These are phyloP conservation scores for Psylliodes chrysocephalus DNA, from an alignment of 2,888 invertebrate species.

Conservation along the genomic window DNA sequence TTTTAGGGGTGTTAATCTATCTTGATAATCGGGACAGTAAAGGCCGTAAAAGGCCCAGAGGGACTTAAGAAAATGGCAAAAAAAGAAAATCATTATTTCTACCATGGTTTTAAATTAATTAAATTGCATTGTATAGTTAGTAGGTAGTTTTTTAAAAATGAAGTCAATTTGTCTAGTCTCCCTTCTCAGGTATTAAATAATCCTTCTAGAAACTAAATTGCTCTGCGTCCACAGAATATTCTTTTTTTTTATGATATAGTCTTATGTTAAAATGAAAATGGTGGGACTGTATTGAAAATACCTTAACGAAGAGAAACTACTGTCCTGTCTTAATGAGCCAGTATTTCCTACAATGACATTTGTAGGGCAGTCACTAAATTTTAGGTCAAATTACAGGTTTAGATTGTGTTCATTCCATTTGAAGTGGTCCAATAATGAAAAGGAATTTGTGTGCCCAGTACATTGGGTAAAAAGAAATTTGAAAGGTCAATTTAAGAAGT, in stretches of 20 bases:
- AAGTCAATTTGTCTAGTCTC: slow-evolving; percentile 3
- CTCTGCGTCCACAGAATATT: background rate
- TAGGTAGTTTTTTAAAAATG: background rate
- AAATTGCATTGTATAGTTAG: too few species aligned
- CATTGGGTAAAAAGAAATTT: too few species aligned
- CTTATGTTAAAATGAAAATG: slow-evolving; percentile 16
- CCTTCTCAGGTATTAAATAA: slow-evolving; percentile 1
- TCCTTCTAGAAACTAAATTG: background rate
- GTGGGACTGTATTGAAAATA: slow-evolving; percentile 33
- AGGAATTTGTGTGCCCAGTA: too few species aligned
- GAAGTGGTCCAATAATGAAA: too few species aligned
- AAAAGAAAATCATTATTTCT: too few species aligned
- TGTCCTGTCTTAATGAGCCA: slow-evolving; percentile 58
- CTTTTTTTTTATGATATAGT: slow-evolving; percentile 1
- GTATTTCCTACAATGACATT: slow-evolving; percentile 62
- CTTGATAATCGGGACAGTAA: too few species aligned
- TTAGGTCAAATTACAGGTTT: slow-evolving; percentile 62
- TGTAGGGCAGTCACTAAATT: slow-evolving; percentile 62
- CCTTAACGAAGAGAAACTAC: slow-evolving; percentile 46
- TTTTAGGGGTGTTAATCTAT: too few species aligned
- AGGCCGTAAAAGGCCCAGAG: too few species aligned
- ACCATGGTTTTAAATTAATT: too few species aligned
- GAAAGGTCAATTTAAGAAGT: too few species aligned
- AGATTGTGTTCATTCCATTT: too few species aligned
- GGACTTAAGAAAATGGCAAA: too few species aligned